Percentiles rank a stretch among this genome's conserved stretches.
These are phyloP conservation scores for Metallyticus violacea DNA, from an alignment of 2,888 invertebrate species.

Conservation along the genomic window DNA sequence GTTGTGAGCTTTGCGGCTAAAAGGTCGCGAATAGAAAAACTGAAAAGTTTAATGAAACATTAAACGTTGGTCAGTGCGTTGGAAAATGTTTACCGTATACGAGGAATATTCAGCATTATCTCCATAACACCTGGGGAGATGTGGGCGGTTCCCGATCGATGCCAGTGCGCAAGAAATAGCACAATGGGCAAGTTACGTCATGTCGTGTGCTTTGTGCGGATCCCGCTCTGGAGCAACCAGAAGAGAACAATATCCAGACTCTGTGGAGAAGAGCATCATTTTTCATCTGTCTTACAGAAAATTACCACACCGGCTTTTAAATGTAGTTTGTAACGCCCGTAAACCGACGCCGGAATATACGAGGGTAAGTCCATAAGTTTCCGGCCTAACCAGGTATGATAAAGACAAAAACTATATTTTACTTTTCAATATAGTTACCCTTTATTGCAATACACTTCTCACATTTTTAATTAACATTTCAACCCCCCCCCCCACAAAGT, in stretches of 20 bases:
- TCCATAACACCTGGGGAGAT: not conserved
- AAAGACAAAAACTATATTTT: no score
- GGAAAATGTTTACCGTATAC: not conserved
- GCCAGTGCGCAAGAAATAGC: not conserved
- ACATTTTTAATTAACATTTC: no score
- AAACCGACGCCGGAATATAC: no score
- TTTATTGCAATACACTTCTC: no score
- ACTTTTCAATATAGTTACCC: no score
- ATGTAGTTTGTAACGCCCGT: no score
- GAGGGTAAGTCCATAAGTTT: no score
- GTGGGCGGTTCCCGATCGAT: not conserved
- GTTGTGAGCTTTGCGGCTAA: no score
- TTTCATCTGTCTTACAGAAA: not conserved
- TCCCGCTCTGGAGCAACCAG: not conserved
- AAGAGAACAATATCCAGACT: not conserved
- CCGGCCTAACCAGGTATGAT: no score
- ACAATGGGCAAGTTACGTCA: not conserved
- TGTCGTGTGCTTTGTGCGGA: not conserved
- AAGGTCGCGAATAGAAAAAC: no score
- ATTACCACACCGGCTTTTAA: not conserved
- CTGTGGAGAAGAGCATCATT: not conserved
- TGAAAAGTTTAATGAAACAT: not conserved
- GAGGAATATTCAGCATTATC: not conserved
- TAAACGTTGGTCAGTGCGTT: not conserved
- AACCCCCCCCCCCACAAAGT: no score